These are phyloP conservation scores for Limnephilus lunatus DNA, from an alignment of 2,888 invertebrate genomes.

Conservation along the genomic window DNA sequence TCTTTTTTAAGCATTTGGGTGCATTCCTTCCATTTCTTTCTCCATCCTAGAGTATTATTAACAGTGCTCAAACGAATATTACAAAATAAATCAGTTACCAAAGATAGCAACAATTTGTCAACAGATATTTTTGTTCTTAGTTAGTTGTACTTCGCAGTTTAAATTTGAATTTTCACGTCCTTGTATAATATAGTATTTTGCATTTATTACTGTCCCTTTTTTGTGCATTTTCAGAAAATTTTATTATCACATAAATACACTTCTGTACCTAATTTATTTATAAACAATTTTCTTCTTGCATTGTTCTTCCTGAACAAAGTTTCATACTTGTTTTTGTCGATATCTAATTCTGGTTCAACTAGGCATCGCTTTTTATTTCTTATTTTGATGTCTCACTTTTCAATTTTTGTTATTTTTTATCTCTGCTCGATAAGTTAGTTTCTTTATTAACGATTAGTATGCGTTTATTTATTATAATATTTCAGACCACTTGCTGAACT, in stretches of 20 bases:
- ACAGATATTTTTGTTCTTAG: neutral
- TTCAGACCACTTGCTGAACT: constrained; percentile 14
- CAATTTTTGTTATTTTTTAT: neutral
- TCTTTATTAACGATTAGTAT: neutral
- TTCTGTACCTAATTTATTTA: neutral
- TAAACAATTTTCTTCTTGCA: neutral
- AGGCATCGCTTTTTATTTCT: neutral
- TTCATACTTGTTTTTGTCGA: neutral
- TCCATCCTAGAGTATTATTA: neutral
- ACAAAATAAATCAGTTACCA: neutral
- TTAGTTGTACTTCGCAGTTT: neutral
- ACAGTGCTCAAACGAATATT: neutral
- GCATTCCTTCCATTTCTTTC: too few species aligned
- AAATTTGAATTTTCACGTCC: neutral
- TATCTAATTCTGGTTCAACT: neutral
- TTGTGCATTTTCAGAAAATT: neutral
- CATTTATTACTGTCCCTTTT: neutral
- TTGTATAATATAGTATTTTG: neutral
- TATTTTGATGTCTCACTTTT: neutral
- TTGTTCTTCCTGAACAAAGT: neutral
- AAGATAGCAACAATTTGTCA: neutral
- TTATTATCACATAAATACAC: neutral
- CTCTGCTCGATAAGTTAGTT: neutral
- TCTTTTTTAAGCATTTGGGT: too few species aligned
- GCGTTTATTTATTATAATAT: neutral